A percentile compares a stretch with the other conserved stretches of the same genome.
Evolutionary conservation across 2,797 vertebrate genomes (phyloP).

Genomic region (Mallotus villosus): DNA sequence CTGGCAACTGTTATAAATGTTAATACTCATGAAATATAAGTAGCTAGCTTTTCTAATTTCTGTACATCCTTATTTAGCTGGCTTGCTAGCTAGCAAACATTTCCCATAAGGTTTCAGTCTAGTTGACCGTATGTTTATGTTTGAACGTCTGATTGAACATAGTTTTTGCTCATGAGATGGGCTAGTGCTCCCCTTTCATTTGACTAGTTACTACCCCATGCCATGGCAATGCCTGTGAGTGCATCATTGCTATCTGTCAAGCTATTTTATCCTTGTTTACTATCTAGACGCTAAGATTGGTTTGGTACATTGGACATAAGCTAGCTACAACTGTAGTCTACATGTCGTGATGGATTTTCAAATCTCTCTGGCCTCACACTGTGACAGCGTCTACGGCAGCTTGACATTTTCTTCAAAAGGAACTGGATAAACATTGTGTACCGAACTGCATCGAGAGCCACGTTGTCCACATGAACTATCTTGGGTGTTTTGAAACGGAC

Average conservation of each 20-base stretch:
- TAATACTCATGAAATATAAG: slow-evolving; percentile 18
- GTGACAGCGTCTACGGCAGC: slow-evolving; percentile 30
- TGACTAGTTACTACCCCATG: neutral
- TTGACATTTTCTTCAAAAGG: slow-evolving; percentile 6
- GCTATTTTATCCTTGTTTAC: slow-evolving; percentile 54
- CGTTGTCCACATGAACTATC: neutral
- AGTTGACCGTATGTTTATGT: slow-evolving; percentile 51
- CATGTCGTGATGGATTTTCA: neutral
- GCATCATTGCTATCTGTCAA: slow-evolving; percentile 2
- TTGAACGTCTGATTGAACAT: slow-evolving; percentile 41
- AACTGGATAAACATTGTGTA: neutral
- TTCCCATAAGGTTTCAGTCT: slow-evolving; percentile 33
- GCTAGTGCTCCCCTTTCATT: neutral
- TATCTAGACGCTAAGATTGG: slow-evolving; percentile 12
- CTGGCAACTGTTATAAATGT: slow-evolving; percentile 9
- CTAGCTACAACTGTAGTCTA: no score
- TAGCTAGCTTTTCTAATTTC: slow-evolving; percentile 34
- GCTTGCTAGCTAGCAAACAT: neutral
- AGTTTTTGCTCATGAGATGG: slow-evolving; percentile 15
- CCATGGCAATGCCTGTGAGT: neutral
- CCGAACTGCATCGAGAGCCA: neutral
- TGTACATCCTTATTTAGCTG: slow-evolving; percentile 21
- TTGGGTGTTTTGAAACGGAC: neutral
- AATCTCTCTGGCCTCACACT: neutral
- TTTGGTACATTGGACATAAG: slow-evolving; percentile 19